phyloP scores from a whole-genome alignment of 2,888 invertebrate genomes.

The Micoletzkya japonica region DNA sequence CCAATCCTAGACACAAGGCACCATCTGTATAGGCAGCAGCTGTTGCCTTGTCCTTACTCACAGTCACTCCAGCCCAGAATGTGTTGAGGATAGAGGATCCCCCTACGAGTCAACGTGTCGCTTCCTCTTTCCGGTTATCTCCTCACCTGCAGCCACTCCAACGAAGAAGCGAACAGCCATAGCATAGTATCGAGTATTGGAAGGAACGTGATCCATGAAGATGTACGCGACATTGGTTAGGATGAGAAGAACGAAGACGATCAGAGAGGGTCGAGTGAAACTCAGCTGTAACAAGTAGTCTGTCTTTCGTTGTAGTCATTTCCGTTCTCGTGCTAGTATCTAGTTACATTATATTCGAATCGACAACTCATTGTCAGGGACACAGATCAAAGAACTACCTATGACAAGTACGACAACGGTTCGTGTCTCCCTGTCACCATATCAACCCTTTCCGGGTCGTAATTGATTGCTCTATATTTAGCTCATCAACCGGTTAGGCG shows the following conservation, averaged over 20 bases:
- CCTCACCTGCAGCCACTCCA: slow-evolving; percentile 21
- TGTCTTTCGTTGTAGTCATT: neutral
- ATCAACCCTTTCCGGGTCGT: no score
- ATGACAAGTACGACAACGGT: no score
- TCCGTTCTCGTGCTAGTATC: no score
- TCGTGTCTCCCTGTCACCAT: no score
- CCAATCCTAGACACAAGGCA: slow-evolving; percentile 33
- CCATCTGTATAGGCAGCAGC: slow-evolving; percentile 36
- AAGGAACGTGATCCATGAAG: slow-evolving; percentile 17
- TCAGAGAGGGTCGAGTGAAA: slow-evolving; percentile 7
- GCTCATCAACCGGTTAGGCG: no score
- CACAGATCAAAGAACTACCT: no score
- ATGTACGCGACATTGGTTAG: slow-evolving; percentile 15
- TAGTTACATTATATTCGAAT: no score
- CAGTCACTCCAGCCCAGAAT: slow-evolving; percentile 34
- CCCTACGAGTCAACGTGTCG: no score
- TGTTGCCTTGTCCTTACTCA: slow-evolving; percentile 28
- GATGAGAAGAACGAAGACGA: slow-evolving; percentile 3
- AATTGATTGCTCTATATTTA: no score
- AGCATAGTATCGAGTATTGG: slow-evolving; percentile 10
- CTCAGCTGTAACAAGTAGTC: slow-evolving; percentile 15
- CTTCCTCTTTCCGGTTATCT: no score
- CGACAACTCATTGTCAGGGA: no score
- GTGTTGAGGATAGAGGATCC: slow-evolving; percentile 38
- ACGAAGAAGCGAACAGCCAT: slow-evolving; percentile 12